Evolutionary conservation across 2,888 invertebrate species (phyloP).

Genomic region (Scaptomyza reducta): DNA sequence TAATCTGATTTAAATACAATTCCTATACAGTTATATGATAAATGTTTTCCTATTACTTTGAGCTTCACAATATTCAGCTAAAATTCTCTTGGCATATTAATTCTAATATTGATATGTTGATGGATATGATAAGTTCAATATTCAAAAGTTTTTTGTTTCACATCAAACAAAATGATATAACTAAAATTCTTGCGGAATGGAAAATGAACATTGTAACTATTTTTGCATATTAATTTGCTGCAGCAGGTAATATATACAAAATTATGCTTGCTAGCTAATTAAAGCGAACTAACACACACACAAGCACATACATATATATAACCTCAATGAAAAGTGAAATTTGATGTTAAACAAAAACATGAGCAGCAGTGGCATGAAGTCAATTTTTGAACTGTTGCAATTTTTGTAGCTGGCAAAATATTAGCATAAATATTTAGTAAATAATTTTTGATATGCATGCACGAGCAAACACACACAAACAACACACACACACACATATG

Average conservation of each 20-base stretch:
- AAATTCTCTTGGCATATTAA: too few relatives aligned
- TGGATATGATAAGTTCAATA: not conserved
- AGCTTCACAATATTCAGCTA: too few relatives aligned
- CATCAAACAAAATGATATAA: not conserved
- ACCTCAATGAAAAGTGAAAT: conserved; percentile 21
- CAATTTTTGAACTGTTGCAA: conserved; percentile 31
- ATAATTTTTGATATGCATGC: conserved; percentile 51
- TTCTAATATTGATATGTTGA: too few relatives aligned
- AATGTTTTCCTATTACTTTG: too few relatives aligned
- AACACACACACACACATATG: conserved; percentile 4
- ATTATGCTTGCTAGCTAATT: conserved; percentile 28
- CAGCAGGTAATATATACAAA: not conserved
- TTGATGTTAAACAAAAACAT: conserved; percentile 11
- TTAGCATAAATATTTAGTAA: conserved; percentile 68
- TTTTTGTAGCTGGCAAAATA: conserved; percentile 53
- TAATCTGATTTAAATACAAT: not conserved
- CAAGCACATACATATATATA: conserved; percentile 10
- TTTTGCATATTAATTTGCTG: conserved; percentile 13
- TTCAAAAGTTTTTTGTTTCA: not conserved
- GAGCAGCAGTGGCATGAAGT: conserved; percentile 1
- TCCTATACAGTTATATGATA: too few relatives aligned
- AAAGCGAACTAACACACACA: conserved; percentile 22
- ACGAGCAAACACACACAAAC: conserved; percentile 6
- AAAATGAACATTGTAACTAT: not conserved
- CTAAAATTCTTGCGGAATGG: not conserved